These are phyloP conservation scores for Cephus cinctus DNA, from an alignment of 1,140 invertebrate genomes.

Conservation along the genomic window DNA sequence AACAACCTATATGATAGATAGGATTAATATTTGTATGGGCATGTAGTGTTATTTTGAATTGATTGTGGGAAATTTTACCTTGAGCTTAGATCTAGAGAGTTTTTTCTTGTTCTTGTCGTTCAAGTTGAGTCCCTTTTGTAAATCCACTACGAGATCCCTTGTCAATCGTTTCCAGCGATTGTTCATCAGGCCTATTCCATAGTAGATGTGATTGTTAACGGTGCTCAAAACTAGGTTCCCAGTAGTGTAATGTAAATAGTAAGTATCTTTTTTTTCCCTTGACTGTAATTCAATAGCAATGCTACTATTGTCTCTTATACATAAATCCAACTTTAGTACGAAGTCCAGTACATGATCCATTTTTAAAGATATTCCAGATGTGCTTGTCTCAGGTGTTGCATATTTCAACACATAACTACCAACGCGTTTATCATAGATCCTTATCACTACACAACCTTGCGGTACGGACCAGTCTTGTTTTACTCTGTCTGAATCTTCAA, in stretches of 20 bases:
- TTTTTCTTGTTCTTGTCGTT: conserved; percentile 68
- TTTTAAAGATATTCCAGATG: conserved; percentile 68
- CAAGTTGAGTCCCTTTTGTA: conserved; percentile 80
- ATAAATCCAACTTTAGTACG: conserved; percentile 75
- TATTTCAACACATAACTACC: conserved; percentile 68
- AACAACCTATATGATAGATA: conserved; percentile 50
- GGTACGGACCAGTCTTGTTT: conserved; percentile 67
- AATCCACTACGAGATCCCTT: conserved; percentile 86
- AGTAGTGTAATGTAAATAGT: conserved; percentile 82
- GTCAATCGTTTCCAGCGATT: conserved; percentile 80
- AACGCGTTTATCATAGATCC: conserved; percentile 61
- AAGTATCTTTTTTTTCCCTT: conserved; percentile 73
- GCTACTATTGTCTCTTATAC: conserved; percentile 74
- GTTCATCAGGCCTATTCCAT: conserved; percentile 74
- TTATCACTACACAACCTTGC: conserved; percentile 62
- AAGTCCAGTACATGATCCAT: conserved; percentile 75
- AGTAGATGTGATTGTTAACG: conserved; percentile 77
- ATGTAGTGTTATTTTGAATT: conserved; percentile 7
- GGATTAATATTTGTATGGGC: background rate
- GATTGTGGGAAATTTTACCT: no score
- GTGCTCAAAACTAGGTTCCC: conserved; percentile 70
- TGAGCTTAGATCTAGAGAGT: conserved; percentile 74
- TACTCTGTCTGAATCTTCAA: conserved; percentile 75
- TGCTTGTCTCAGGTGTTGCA: conserved; percentile 67
- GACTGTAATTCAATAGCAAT: conserved; percentile 77